Conservation (phyloP, 1,140 invertebrate species). For the Brevipalpus yothersi region DNA sequence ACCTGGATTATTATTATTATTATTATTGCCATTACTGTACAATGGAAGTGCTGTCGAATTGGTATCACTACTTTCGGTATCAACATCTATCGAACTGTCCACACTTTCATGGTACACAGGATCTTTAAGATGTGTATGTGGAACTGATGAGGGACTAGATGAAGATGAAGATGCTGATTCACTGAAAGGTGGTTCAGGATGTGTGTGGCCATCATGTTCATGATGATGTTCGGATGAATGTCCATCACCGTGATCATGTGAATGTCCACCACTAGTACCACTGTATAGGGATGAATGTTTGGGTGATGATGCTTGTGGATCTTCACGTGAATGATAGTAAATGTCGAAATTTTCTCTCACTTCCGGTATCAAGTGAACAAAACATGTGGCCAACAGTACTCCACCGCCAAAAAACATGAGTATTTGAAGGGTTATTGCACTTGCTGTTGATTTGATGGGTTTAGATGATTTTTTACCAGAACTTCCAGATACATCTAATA, state of each 20-base stretch:
- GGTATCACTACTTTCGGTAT: too few species aligned
- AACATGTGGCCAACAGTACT: constrained; percentile 50
- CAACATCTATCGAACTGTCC: too few species aligned
- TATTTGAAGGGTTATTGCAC: constrained; percentile 19
- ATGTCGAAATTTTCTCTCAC: constrained; percentile 28
- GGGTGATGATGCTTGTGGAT: background rate
- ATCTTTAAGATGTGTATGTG: too few species aligned
- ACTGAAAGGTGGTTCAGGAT: background rate
- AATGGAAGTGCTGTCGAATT: too few species aligned
- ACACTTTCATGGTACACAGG: too few species aligned
- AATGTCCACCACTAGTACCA: background rate
- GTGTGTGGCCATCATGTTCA: background rate
- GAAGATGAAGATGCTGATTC: too few species aligned
- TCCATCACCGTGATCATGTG: background rate
- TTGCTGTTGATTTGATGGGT: background rate
- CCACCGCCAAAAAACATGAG: constrained; percentile 60
- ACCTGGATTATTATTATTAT: too few species aligned
- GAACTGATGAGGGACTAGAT: too few species aligned
- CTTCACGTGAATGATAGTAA: background rate
- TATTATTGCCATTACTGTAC: too few species aligned
- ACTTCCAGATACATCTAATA: background rate
- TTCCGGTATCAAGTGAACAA: constrained; percentile 60
- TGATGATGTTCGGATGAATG: background rate
- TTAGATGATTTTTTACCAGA: background rate
- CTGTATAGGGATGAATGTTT: background rate